Evolutionary conservation across 64 coral and sea anemone genomes (phyloP), one percentile per base, ranked within the genome.

Genomic region (Exaiptasia diaphana): DNA sequence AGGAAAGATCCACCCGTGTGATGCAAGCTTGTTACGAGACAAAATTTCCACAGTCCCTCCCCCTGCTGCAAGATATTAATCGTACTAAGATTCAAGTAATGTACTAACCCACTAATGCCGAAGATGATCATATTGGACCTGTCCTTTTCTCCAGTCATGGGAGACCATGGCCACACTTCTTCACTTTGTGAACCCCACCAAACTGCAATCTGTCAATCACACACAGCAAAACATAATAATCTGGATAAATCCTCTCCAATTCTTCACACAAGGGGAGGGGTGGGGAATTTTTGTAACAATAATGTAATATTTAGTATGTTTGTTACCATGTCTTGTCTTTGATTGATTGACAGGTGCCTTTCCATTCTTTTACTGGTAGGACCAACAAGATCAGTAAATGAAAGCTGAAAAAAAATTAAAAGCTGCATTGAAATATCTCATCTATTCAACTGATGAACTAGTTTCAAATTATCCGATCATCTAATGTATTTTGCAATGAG

Each of bases 81-180:
- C 18, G 38, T 22, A 52, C 14, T 23, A 14, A 64, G 6, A 28
- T 28, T n/a, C 9, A 28, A n/a, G 11, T 31, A 13, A 38, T 23
- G 5, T 29, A n/a, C 60, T 64, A 59, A 99, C 95, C 95, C 90
- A 50, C 82, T 99, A 50, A 93, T 20, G 48, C 89, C 85, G 77
- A 92, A 85, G 23, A 99, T 88, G 72, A 89, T 83, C 67, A 99
- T 45, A 30, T 99, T 99, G 23, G 95, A 90, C 64, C 95, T 79
- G 40, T 91, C 95, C 46, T 74, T 99, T 11, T 99, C 95, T 26
- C 81, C 67, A 4, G 95, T 74, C 79, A 85, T 83, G 3, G 95
- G 95, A 53, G 89, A 92, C 95, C 95, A 99, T 2, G 95, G 95
- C 95, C 89, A 99, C 3, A 86, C 95, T 24, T 99, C 95, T 50